Conservation (phyloP, 1,140 invertebrate genomes). For the Hyposmocoma kahamanoa region DNA sequence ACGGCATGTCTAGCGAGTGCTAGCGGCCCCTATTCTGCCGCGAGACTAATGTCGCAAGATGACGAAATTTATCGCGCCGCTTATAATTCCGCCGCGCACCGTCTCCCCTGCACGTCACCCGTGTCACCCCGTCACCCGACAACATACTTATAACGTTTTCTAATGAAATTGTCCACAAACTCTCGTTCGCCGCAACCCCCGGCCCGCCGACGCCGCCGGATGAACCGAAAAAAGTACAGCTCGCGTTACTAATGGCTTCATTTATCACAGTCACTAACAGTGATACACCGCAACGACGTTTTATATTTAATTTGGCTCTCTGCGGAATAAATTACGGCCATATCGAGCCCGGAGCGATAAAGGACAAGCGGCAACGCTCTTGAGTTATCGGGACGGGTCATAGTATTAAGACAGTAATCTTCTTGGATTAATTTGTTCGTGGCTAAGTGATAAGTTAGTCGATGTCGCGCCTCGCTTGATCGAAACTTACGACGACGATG, state of each 20-base stretch:
- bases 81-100: slow-evolving; percentile 53
- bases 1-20: slow-evolving; percentile 28
- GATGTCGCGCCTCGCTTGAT: slow-evolving; percentile 28
- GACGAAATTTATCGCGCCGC: slow-evolving; percentile 65
- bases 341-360: slow-evolving; percentile 61
- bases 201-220: slow-evolving; percentile 54
- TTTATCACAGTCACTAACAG: slow-evolving; percentile 73
- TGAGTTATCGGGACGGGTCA: slow-evolving; percentile 56
- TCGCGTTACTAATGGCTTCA: slow-evolving; percentile 71
- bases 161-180: slow-evolving; percentile 73
- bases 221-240: slow-evolving; percentile 70
- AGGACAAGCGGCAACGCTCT: slow-evolving; percentile 47
- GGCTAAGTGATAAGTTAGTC: slow-evolving; percentile 65
- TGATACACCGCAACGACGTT: slow-evolving; percentile 70
- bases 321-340: slow-evolving; percentile 67
- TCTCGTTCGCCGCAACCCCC: slow-evolving; percentile 52
- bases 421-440: slow-evolving; percentile 65
- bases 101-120: slow-evolving; percentile 41
- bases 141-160: slow-evolving; percentile 68
- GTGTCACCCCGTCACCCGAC: slow-evolving; percentile 51
- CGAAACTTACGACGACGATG: slow-evolving; percentile 38
- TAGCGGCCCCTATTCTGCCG: slow-evolving; percentile 36
- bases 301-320: slow-evolving; percentile 72
- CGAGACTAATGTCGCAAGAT: slow-evolving; percentile 58
- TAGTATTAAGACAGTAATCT: slow-evolving; percentile 49